phyloP scores from a whole-genome alignment of 2,797 vertebrate genomes.

The Sebastes flavidus region DNA sequence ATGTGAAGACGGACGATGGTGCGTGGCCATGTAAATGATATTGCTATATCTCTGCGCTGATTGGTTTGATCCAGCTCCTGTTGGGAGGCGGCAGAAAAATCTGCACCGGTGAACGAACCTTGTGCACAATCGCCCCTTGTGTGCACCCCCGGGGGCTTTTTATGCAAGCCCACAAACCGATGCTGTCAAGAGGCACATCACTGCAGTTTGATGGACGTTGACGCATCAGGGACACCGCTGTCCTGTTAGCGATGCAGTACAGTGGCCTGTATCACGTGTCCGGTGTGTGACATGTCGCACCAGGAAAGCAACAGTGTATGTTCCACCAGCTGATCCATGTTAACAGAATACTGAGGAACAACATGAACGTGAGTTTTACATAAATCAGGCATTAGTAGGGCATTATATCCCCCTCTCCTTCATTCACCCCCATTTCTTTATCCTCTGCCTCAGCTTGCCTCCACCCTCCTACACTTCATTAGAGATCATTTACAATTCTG shows the following conservation, averaged over 20 bases:
- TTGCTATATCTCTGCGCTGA: too few relatives aligned
- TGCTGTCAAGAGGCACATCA: background rate
- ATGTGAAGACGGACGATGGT: too few relatives aligned
- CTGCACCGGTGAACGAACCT: too few relatives aligned
- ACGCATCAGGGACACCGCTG: background rate
- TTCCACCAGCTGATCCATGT: background rate
- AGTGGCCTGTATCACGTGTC: background rate
- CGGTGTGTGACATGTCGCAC: background rate
- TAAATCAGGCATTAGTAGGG: background rate
- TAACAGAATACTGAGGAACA: background rate
- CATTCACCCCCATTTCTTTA: background rate
- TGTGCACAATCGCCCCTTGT: too few relatives aligned
- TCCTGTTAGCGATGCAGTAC: background rate
- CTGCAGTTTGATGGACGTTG: background rate
- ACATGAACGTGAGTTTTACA: background rate
- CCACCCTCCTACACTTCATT: background rate
- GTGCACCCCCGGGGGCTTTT: too few relatives aligned
- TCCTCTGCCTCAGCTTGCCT: background rate
- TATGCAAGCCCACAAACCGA: background rate
- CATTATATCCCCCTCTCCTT: background rate
- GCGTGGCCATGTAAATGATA: too few relatives aligned
- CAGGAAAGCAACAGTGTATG: background rate
- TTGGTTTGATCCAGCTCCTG: too few relatives aligned
- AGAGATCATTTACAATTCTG: slow-evolving; percentile 43
- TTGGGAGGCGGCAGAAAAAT: too few relatives aligned